A percentile compares a stretch with the other conserved stretches of the same genome.
Conservation (phyloP, 2,888 invertebrate genomes). For the Watsonalla binaria region DNA sequence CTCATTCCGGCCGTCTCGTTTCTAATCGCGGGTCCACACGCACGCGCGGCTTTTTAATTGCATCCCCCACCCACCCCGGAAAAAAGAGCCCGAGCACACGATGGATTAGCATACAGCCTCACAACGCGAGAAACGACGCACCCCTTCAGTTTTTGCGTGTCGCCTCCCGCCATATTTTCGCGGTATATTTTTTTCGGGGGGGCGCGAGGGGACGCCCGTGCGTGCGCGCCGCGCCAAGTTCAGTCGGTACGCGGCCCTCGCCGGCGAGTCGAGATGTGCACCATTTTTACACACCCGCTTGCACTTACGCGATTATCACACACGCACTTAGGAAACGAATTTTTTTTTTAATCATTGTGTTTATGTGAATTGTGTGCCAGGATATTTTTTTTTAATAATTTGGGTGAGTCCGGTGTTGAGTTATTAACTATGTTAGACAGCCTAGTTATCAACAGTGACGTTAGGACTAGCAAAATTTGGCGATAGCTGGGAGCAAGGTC, state of each 20-base stretch:
- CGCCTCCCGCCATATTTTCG: conserved; percentile 70
- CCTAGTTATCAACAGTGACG: conserved; percentile 56
- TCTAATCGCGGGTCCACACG: conserved; percentile 76
- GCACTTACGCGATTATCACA: conserved; percentile 39
- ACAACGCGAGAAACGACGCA: conserved; percentile 58
- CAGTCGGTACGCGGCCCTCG: conserved; percentile 58
- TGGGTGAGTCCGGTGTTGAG: conserved; percentile 26
- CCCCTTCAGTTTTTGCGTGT: conserved; percentile 74
- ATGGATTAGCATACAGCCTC: conserved; percentile 78
- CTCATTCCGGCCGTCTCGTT: conserved; percentile 74
- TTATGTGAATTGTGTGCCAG: conserved; percentile 29
- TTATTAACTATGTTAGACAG: conserved; percentile 36
- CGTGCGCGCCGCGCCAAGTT: conserved; percentile 56
- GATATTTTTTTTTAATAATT: conserved; percentile 20
- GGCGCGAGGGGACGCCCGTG: conserved; percentile 42
- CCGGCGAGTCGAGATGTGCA: conserved; percentile 69
- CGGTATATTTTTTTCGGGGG: conserved; percentile 58
- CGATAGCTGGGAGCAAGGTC: conserved; percentile 77
- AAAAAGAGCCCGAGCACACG: conserved; percentile 68
- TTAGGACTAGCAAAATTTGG: conserved; percentile 68
- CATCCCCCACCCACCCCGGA: conserved; percentile 71
- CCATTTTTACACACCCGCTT: conserved; percentile 31
- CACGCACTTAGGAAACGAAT: conserved; percentile 20
- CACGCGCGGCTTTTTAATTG: conserved; percentile 78
- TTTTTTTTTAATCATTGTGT: conserved; percentile 37